phyloP scores from a whole-genome alignment of 2,113 vertebrate species.

The Xiphorhynchus elegans region DNA sequence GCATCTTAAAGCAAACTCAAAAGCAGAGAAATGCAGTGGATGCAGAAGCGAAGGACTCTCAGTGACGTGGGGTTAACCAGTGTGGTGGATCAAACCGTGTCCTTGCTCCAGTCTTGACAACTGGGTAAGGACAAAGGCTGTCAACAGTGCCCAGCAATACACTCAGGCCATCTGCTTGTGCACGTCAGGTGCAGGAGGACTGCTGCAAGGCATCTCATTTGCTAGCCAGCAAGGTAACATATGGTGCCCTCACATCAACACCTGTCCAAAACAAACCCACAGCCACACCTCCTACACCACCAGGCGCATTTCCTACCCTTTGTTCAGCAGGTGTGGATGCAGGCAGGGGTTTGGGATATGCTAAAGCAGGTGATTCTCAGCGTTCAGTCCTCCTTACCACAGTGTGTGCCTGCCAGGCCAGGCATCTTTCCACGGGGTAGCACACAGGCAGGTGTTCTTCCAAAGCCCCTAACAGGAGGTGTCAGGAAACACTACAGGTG shows the following conservation, averaged over 20 bases:
- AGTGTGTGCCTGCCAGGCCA: background rate
- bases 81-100: background rate
- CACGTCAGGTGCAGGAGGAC: background rate
- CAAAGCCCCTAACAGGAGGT: background rate
- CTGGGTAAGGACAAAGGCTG: background rate
- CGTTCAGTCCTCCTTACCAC: background rate
- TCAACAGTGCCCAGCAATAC: background rate
- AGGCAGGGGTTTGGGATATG: accelerated
- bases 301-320: accelerated
- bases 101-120: background rate
- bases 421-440: accelerated
- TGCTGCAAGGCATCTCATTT: background rate
- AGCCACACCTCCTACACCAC: background rate
- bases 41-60: background rate
- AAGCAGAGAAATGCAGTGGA: background rate
- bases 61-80: background rate
- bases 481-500: background rate
- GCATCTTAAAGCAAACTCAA: background rate
- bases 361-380: background rate
- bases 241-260: background rate
- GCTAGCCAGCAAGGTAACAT: background rate
- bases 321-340: background rate
- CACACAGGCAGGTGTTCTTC: background rate
- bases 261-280: background rate
- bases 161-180: background rate